Evolutionary conservation across 1,140 invertebrate genomes (phyloP).

Genomic region (Leptinotarsa lineolata): DNA sequence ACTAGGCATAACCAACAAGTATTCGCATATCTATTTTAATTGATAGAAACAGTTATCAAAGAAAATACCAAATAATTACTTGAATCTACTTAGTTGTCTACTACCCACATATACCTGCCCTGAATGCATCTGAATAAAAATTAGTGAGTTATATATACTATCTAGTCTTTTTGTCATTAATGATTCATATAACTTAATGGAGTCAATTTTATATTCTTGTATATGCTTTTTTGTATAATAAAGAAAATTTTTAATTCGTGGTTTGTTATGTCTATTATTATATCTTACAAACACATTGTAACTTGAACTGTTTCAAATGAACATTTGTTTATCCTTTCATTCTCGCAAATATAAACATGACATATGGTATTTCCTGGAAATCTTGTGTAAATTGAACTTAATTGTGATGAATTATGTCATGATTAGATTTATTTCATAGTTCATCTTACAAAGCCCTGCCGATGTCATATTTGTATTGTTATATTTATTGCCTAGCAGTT

Average conservation of each 20-base stretch:
- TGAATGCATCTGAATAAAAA: not conserved
- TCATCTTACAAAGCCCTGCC: not conserved
- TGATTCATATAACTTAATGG: not conserved
- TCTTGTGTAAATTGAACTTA: not conserved
- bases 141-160: not conserved
- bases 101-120: not conserved
- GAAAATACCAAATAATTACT: not conserved
- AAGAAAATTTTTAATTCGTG: not conserved
- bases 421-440: not conserved
- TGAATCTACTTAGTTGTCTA: not conserved
- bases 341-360: conserved; percentile 2
- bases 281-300: not conserved
- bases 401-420: not conserved
- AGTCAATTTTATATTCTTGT: conserved; percentile 9
- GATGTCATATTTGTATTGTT: too few species aligned
- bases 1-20: not conserved
- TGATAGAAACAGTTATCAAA: not conserved
- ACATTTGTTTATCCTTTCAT: not conserved
- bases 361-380: conserved; percentile 5
- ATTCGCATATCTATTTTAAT: not conserved
- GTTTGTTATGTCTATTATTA: not conserved
- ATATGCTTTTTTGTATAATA: conserved; percentile 7
- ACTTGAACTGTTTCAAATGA: not conserved
- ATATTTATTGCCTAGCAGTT: too few species aligned
- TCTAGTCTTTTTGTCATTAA: not conserved